Conservation (phyloP, 1,140 invertebrate species). For the Leucophenga varia region DNA sequence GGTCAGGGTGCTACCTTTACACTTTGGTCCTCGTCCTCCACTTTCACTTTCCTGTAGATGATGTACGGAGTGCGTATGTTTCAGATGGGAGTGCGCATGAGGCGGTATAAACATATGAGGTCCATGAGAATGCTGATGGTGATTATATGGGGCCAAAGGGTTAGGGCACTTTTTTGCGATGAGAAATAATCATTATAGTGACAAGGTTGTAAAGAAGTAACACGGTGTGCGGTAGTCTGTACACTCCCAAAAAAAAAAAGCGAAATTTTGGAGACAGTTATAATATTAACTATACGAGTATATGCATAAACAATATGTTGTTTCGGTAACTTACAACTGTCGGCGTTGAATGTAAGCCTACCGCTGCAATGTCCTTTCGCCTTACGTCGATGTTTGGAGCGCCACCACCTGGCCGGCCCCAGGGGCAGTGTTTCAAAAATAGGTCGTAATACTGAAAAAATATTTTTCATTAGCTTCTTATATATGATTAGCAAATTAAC, state of each 20-base stretch:
- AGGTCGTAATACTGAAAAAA: slow-evolving; percentile 57
- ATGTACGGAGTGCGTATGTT: slow-evolving; percentile 41
- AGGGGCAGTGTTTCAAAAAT: slow-evolving; percentile 58
- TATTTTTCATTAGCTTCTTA: too few species aligned
- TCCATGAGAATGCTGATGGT: slow-evolving; percentile 17
- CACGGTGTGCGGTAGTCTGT: slow-evolving; percentile 40
- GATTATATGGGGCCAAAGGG: slow-evolving; percentile 30
- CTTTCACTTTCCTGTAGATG: slow-evolving; percentile 42
- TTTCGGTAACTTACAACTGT: slow-evolving; percentile 41
- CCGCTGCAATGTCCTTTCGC: slow-evolving; percentile 57
- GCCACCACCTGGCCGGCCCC: slow-evolving; percentile 55
- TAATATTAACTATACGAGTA: neutral
- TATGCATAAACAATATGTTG: too few species aligned
- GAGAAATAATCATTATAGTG: slow-evolving; percentile 50
- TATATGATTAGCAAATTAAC: too few species aligned
- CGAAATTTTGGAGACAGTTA: neutral
- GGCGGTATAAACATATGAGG: too few species aligned
- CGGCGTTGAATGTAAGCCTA: slow-evolving; percentile 58
- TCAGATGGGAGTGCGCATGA: slow-evolving; percentile 27
- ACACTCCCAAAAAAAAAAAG: too few species aligned
- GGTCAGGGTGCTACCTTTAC: slow-evolving; percentile 41
- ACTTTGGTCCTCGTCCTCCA: too few species aligned
- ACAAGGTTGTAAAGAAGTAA: slow-evolving; percentile 42
- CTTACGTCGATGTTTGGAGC: slow-evolving; percentile 57
- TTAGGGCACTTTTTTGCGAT: slow-evolving; percentile 45